These are phyloP conservation scores for Drosophila malerkotliana DNA, from an alignment of 1,140 invertebrate species.

Conservation along the genomic window DNA sequence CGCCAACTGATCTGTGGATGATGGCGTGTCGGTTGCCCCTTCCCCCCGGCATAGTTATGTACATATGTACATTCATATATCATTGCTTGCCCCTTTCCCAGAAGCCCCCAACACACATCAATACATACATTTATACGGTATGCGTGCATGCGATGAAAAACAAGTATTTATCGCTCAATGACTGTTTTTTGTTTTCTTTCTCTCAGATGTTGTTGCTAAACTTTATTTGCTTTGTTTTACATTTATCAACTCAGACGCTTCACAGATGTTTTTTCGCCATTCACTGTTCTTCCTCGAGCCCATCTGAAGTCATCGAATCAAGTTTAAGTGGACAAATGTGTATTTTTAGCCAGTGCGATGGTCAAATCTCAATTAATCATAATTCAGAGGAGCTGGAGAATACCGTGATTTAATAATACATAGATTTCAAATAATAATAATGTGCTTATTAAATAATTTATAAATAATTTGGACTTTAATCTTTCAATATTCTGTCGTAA, in stretches of 20 bases:
- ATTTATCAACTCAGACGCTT: slow-evolving; percentile 61
- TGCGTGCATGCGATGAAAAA: slow-evolving; percentile 51
- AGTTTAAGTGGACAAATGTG: slow-evolving; percentile 2
- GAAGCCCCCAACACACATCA: slow-evolving; percentile 5
- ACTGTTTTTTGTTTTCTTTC: slow-evolving; percentile 45
- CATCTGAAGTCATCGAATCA: slow-evolving; percentile 39
- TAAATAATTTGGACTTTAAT: not conserved
- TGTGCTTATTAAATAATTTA: not conserved
- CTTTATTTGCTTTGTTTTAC: slow-evolving; percentile 51
- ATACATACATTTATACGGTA: not conserved
- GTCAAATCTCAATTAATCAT: slow-evolving; percentile 15
- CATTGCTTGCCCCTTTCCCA: slow-evolving; percentile 6
- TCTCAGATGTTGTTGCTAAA: slow-evolving; percentile 51
- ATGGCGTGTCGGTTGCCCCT: slow-evolving; percentile 29
- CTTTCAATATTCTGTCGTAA: too few relatives aligned
- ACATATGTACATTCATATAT: slow-evolving; percentile 3
- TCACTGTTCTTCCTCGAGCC: slow-evolving; percentile 43
- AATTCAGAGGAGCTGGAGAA: not conserved
- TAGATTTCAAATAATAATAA: not conserved
- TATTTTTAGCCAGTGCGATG: slow-evolving; percentile 10
- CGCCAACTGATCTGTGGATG: slow-evolving; percentile 49
- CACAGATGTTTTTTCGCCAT: slow-evolving; percentile 40
- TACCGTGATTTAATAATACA: not conserved
- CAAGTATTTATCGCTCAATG: slow-evolving; percentile 65
- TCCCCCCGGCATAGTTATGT: not conserved